Percentiles rank a stretch among this genome's conserved stretches.
phyloP scores from a whole-genome alignment of 64 coral and sea anemone genomes.

The Platygyra sinensis region DNA sequence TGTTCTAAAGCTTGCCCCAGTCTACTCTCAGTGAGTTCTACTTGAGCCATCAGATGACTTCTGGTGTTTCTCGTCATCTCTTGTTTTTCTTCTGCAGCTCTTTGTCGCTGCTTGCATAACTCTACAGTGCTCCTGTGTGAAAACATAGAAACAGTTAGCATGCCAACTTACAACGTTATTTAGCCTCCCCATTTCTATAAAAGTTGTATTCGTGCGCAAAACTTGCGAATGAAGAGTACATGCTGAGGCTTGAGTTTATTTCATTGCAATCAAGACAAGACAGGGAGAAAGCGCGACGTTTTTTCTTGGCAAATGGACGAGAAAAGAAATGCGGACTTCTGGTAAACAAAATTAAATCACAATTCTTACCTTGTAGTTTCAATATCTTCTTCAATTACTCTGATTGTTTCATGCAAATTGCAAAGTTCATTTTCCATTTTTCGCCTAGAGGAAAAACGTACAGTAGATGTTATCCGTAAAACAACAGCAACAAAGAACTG shows the following conservation, averaged over 20 bases:
- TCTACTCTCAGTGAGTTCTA: background rate
- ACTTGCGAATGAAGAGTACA: too few relatives aligned
- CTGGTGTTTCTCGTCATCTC: background rate
- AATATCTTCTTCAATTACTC: background rate
- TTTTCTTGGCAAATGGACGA: too few relatives aligned
- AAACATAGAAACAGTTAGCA: too few relatives aligned
- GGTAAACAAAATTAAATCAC: too few relatives aligned
- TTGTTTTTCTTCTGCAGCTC: background rate
- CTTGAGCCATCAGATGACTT: constrained; percentile 10
- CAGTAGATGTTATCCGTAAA: too few relatives aligned
- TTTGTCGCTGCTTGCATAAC: constrained; percentile 6
- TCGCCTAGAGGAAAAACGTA: background rate
- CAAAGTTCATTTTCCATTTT: constrained; percentile 13
- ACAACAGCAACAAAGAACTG: background rate
- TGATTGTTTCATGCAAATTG: background rate
- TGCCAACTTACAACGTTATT: too few relatives aligned
- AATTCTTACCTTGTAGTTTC: background rate
- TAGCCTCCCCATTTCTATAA: too few relatives aligned
- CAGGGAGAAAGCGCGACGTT: too few relatives aligned
- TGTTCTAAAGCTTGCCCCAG: background rate
- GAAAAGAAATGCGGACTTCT: too few relatives aligned
- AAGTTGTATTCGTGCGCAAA: too few relatives aligned
- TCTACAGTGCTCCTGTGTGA: background rate
- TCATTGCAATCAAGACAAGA: too few relatives aligned
- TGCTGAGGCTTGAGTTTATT: too few relatives aligned